Percentiles rank a stretch among this genome's conserved stretches.
Evolutionary conservation across 2,888 invertebrate genomes (phyloP).

Genomic region (Branchipolynoe longqiensis): DNA sequence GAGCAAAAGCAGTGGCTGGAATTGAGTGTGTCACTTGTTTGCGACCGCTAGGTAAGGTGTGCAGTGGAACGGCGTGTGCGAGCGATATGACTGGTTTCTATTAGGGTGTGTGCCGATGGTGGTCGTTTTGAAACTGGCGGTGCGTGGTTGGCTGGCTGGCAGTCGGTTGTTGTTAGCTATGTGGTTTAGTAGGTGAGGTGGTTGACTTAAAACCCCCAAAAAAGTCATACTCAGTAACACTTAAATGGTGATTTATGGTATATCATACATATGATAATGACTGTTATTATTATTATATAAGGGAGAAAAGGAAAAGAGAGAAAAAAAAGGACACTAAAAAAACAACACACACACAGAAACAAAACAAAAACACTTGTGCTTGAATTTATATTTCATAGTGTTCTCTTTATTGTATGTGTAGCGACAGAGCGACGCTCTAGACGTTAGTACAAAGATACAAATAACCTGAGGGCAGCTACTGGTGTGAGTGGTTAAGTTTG

Average conservation of each 20-base stretch:
- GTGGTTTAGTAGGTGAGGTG: slow-evolving; percentile 53
- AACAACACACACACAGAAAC: too few relatives aligned
- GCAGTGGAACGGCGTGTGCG: slow-evolving; percentile 47
- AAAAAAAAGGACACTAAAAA: too few relatives aligned
- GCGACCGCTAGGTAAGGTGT: slow-evolving; percentile 29
- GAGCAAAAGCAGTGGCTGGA: slow-evolving; percentile 58
- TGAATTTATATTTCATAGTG: slow-evolving; percentile 57
- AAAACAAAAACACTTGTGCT: slow-evolving; percentile 52
- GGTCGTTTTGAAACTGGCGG: slow-evolving; percentile 42
- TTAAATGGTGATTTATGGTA: slow-evolving; percentile 56
- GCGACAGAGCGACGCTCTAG: slow-evolving; percentile 21
- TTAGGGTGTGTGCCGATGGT: slow-evolving; percentile 48
- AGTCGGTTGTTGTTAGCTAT: slow-evolving; percentile 53
- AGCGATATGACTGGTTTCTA: slow-evolving; percentile 54
- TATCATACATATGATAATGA: slow-evolving; percentile 28
- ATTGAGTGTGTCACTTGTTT: slow-evolving; percentile 29
- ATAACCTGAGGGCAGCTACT: slow-evolving; percentile 52
- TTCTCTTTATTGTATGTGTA: slow-evolving; percentile 52
- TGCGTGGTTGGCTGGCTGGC: slow-evolving; percentile 51
- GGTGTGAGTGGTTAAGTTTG: slow-evolving; percentile 52
- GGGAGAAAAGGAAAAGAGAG: neutral
- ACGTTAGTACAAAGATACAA: slow-evolving; percentile 42
- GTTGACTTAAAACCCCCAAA: slow-evolving; percentile 56
- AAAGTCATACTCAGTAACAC: slow-evolving; percentile 54
- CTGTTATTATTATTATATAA: slow-evolving; percentile 21